These are phyloP conservation scores for Ariopsis seemanni DNA, from an alignment of 2,113 vertebrate species.

Conservation along the genomic window DNA sequence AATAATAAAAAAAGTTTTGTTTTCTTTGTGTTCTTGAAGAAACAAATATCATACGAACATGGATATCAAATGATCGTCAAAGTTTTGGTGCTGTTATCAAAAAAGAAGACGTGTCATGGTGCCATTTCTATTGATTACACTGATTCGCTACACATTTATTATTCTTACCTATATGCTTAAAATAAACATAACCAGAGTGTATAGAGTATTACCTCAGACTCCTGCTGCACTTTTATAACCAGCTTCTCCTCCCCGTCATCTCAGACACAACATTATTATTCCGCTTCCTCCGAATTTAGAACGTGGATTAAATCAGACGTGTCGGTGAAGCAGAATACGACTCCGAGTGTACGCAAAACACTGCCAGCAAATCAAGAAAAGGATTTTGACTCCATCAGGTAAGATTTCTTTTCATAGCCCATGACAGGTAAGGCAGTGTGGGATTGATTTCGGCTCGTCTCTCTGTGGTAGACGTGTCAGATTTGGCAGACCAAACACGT, in stretches of 20 bases:
- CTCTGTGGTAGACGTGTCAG: neutral
- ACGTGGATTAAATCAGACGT: constrained; percentile 12
- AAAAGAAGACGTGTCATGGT: neutral
- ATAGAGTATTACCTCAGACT: neutral
- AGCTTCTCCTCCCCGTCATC: neutral
- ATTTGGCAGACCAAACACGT: neutral
- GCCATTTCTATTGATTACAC: neutral
- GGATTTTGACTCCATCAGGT: neutral
- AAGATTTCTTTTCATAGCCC: neutral
- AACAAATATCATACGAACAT: neutral
- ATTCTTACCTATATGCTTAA: neutral
- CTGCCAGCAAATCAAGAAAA: neutral
- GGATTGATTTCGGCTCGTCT: neutral
- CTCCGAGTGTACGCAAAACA: neutral
- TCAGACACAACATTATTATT: neutral
- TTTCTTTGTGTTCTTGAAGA: too few relatives aligned
- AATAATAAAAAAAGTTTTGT: too few relatives aligned
- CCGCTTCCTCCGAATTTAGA: neutral
- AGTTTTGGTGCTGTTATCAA: neutral
- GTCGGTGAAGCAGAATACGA: neutral
- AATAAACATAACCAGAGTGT: neutral
- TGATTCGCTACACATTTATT: too few relatives aligned
- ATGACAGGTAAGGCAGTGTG: neutral
- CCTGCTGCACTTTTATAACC: neutral
- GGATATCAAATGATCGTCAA: neutral